phyloP scores from a whole-genome alignment of 2,888 invertebrate species.

The Argyresthia albistria region DNA sequence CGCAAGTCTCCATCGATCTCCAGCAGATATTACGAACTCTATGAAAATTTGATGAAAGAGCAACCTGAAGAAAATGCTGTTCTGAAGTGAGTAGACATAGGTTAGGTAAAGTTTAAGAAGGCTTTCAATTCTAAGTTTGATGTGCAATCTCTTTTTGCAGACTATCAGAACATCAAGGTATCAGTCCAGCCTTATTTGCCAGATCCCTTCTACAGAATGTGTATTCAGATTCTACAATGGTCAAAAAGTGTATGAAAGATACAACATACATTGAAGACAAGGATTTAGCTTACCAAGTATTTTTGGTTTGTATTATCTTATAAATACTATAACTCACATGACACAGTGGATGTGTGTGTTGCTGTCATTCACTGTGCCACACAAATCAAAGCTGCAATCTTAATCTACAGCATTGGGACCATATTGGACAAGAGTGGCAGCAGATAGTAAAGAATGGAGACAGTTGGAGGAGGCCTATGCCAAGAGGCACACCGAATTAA shows the following conservation, averaged over 20 bases:
- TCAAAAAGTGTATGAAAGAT: conserved; percentile 76
- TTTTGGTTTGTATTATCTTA: conserved; percentile 68
- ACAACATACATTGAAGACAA: conserved; percentile 80
- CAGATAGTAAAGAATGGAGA: no score
- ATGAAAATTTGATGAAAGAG: conserved; percentile 58
- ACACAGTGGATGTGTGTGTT: no score
- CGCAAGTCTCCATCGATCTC: conserved; percentile 71
- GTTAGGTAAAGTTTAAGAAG: no score
- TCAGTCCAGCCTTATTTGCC: conserved; percentile 56
- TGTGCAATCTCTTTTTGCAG: conserved; percentile 30
- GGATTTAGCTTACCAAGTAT: conserved; percentile 81
- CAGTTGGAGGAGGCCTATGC: no score
- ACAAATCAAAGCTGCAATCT: no score
- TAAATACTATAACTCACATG: not conserved
- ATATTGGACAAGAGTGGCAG: no score
- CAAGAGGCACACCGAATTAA: no score
- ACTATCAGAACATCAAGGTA: conserved; percentile 51
- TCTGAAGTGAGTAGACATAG: conserved; percentile 51
- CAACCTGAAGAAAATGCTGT: conserved; percentile 73
- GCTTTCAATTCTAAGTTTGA: no score
- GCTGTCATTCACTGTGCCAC: no score
- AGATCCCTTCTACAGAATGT: conserved; percentile 60
- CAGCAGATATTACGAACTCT: conserved; percentile 68
- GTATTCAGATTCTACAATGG: conserved; percentile 44
- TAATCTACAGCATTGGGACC: no score